A percentile compares a stretch with the other conserved stretches of the same genome.
Conservation (phyloP, 2,113 vertebrate genomes). For the Leptobrachium ailaonicum region DNA sequence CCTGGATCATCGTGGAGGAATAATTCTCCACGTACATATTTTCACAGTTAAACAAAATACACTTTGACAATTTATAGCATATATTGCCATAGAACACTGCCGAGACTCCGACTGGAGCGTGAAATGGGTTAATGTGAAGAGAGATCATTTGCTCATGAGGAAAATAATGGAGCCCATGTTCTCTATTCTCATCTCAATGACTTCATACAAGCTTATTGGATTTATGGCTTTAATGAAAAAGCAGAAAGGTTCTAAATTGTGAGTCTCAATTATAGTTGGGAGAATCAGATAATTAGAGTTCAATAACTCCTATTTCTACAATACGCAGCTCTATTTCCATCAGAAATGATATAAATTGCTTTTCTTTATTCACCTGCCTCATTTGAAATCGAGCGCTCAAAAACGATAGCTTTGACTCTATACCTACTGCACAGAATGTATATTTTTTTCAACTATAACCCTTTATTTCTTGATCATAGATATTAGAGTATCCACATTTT, state of each 20-base stretch:
- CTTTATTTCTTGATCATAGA: too few species aligned
- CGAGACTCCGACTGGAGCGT: too few species aligned
- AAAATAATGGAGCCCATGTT: conserved; percentile 21
- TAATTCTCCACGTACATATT: too few species aligned
- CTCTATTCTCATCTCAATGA: conserved; percentile 24
- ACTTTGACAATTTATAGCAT: too few species aligned
- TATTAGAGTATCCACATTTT: too few species aligned
- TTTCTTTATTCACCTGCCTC: conserved; percentile 18
- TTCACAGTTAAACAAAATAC: too few species aligned
- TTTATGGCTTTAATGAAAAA: conserved; percentile 39
- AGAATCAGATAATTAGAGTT: conserved; percentile 31
- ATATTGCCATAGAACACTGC: too few species aligned
- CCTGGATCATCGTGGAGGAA: too few species aligned
- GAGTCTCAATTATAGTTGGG: conserved; percentile 34
- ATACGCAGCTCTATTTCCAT: conserved; percentile 23
- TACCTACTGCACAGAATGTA: not conserved
- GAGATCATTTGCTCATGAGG: conserved; percentile 6
- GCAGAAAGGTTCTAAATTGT: conserved; percentile 33
- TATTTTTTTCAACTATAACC: too few species aligned
- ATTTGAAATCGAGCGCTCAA: not conserved
- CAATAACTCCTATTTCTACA: conserved; percentile 38
- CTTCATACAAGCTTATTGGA: conserved; percentile 36
- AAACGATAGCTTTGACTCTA: not conserved
- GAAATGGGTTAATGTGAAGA: conserved; percentile 4
- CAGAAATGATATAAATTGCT: conserved; percentile 29